Evolutionary conservation across 2,888 invertebrate genomes (phyloP).

Genomic region (Cybosia mesomella): DNA sequence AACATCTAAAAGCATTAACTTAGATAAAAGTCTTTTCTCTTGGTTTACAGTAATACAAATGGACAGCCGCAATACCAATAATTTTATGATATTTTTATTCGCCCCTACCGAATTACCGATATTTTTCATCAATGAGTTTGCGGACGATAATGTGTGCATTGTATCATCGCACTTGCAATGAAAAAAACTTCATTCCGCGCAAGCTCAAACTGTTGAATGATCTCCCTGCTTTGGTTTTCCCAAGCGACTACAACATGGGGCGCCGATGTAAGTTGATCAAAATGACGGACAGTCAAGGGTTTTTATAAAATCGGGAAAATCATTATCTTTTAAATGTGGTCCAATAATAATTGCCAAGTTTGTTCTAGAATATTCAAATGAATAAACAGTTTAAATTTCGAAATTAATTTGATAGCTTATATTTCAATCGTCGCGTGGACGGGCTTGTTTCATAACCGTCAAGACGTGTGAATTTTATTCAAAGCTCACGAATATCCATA

Average conservation of each 20-base stretch:
- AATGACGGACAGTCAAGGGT: not conserved
- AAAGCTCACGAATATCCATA: constrained; percentile 25
- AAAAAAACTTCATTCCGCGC: too few species aligned
- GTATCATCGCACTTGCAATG: too few species aligned
- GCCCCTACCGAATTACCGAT: too few species aligned
- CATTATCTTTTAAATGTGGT: constrained; percentile 1
- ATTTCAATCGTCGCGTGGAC: constrained; percentile 37
- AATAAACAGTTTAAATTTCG: constrained; percentile 1
- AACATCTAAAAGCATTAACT: not conserved
- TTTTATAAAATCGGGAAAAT: not conserved
- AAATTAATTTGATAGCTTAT: constrained; percentile 20
- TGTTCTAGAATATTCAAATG: constrained; percentile 14
- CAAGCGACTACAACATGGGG: too few species aligned
- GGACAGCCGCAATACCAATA: constrained; percentile 4
- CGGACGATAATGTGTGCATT: too few species aligned
- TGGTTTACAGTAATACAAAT: not conserved
- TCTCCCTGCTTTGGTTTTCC: too few species aligned
- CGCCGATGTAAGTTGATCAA: not conserved
- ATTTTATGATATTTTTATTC: not conserved
- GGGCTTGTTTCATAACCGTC: constrained; percentile 39
- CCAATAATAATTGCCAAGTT: not conserved
- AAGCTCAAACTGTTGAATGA: too few species aligned
- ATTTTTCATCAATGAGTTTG: too few species aligned
- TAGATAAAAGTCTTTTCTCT: constrained; percentile 5
- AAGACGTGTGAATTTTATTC: constrained; percentile 25